Evolutionary conservation across 1,140 invertebrate species (phyloP).

Genomic region (Dolichoris vasculosae): DNA sequence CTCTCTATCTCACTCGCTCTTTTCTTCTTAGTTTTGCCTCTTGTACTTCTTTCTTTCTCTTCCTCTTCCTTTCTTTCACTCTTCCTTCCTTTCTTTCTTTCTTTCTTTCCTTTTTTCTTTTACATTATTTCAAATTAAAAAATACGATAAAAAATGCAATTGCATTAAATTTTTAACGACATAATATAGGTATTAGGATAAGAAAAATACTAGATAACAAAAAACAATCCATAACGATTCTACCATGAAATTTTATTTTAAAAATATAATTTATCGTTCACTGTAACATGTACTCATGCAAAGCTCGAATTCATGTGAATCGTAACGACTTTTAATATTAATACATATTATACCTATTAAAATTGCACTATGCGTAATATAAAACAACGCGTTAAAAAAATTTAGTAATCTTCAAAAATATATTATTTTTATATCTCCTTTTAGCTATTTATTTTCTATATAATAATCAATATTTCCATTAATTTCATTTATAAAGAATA

Average conservation of each 20-base stretch:
- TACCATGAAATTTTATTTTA: background rate
- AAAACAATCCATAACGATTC: background rate
- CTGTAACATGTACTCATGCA: too few relatives aligned
- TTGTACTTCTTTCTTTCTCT: constrained; percentile 38
- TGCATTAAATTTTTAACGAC: background rate
- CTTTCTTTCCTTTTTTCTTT: constrained; percentile 48
- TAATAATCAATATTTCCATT: too few relatives aligned
- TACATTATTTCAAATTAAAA: constrained; percentile 8
- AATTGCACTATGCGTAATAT: too few relatives aligned
- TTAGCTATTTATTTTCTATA: too few relatives aligned
- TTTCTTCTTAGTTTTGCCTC: too few relatives aligned
- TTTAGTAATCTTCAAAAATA: too few relatives aligned
- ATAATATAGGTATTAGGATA: background rate
- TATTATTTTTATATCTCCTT: too few relatives aligned
- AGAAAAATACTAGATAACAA: background rate
- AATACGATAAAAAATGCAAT: background rate
- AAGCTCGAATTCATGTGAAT: too few relatives aligned
- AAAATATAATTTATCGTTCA: background rate
- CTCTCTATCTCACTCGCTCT: constrained; percentile 54
- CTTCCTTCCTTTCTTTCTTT: constrained; percentile 53
- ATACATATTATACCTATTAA: too few relatives aligned
- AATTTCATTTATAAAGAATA: too few relatives aligned
- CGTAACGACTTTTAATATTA: too few relatives aligned
- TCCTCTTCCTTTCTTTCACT: constrained; percentile 53
- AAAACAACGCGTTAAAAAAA: too few relatives aligned